A percentile compares a stretch with the other conserved stretches of the same genome.
phyloP scores from a whole-genome alignment of 1,140 invertebrate species.

The Drusus annulatus region DNA sequence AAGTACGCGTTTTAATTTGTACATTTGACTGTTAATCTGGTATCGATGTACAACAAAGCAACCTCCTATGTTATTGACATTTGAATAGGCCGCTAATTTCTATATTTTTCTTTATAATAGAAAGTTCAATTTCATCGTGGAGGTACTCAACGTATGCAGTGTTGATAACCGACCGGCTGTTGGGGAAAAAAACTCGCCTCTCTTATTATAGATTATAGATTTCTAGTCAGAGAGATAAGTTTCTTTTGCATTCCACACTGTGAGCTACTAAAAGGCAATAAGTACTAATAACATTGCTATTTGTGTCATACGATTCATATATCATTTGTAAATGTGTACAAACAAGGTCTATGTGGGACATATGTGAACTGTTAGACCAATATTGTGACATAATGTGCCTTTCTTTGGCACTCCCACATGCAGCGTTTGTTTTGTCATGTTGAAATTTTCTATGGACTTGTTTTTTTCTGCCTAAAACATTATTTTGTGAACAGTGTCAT shows the following conservation, averaged over 20 bases:
- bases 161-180: not conserved
- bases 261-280: not conserved
- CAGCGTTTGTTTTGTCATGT: not conserved
- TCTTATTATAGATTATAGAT: conserved; percentile 20
- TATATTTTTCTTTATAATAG: no score
- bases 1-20: no score
- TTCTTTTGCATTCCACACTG: conserved; percentile 18
- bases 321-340: conserved; percentile 21
- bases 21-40: no score
- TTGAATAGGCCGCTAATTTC: no score
- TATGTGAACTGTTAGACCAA: not conserved
- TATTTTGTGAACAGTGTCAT: not conserved
- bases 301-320: conserved; percentile 12
- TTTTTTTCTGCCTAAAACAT: not conserved
- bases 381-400: conserved; percentile 10
- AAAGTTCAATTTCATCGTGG: no score
- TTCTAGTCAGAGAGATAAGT: conserved; percentile 20
- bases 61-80: no score
- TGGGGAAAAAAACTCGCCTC: not conserved
- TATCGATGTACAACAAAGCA: no score
- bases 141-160: no score
- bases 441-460: not conserved
- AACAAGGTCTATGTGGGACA: conserved; percentile 14
- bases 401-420: not conserved
- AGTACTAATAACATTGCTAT: not conserved